Percentiles rank a stretch among this genome's conserved stretches.
Conservation (phyloP, 2,797 vertebrate species). For the Amphiprion clarkii region DNA sequence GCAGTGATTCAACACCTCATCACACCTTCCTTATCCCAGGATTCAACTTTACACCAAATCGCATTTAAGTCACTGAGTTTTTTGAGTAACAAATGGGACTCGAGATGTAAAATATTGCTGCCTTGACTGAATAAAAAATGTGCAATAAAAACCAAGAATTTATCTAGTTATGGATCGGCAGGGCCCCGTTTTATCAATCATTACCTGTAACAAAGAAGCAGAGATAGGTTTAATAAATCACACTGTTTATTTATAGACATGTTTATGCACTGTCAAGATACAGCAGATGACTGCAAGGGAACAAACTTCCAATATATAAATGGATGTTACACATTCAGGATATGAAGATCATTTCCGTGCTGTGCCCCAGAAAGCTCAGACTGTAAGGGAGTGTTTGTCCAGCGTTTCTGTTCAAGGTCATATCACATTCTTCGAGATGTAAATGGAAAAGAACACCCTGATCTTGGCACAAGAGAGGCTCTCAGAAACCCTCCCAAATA, state of each 20-base stretch:
- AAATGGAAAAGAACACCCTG: constrained; percentile 88
- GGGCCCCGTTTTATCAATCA: not conserved
- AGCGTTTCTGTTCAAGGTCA: constrained; percentile 83
- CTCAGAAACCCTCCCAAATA: constrained; percentile 55
- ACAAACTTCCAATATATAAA: constrained; percentile 30
- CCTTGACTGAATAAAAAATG: not conserved
- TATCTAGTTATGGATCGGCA: not conserved
- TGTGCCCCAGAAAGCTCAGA: constrained; percentile 42
- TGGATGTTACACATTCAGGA: constrained; percentile 51
- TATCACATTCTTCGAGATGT: constrained; percentile 83
- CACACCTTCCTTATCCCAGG: not conserved
- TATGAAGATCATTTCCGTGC: constrained; percentile 57
- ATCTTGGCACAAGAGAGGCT: constrained; percentile 82
- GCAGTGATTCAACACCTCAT: not conserved
- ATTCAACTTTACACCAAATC: not conserved
- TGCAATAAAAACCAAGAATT: not conserved
- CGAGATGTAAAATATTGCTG: not conserved
- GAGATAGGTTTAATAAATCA: constrained; percentile 53
- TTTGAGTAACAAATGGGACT: not conserved
- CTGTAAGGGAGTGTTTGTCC: constrained; percentile 81
- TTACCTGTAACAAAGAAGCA: constrained; percentile 31
- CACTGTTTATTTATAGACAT: constrained; percentile 62
- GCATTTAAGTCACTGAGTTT: not conserved
- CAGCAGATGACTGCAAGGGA: constrained; percentile 53
- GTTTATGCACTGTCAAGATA: constrained; percentile 44